A percentile compares a stretch with the other conserved stretches of the same genome.
Conservation (phyloP, 2,113 vertebrate genomes). For the Notiomystis cincta region DNA sequence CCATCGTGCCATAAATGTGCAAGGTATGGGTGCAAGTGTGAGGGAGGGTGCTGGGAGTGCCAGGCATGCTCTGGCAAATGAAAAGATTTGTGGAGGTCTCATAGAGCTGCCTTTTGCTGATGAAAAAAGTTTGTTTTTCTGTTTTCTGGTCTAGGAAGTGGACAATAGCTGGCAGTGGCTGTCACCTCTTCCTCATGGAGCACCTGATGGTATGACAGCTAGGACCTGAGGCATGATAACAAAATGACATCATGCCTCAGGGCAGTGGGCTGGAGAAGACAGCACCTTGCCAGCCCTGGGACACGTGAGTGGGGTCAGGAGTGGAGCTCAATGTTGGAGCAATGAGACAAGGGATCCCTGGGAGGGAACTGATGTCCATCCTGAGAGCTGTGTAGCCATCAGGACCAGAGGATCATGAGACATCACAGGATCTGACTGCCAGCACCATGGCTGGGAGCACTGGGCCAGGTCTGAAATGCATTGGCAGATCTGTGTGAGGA, state of each 20-base stretch:
- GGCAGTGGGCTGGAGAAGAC: not conserved
- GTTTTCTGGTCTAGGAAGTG: not conserved
- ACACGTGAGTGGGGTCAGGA: rapidly evolving
- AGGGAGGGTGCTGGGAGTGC: not conserved
- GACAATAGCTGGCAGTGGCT: not conserved
- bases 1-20: not conserved
- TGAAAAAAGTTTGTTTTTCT: not conserved
- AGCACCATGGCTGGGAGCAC: rapidly evolving
- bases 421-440: rapidly evolving
- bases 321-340: not conserved
- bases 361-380: not conserved
- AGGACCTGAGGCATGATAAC: not conserved
- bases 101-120: not conserved
- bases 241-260: rapidly evolving
- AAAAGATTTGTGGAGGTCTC: not conserved
- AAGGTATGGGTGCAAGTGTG: rapidly evolving
- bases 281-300: not conserved
- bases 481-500: not conserved
- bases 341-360: not conserved
- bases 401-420: not conserved
- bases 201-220: not conserved
- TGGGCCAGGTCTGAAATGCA: not conserved
- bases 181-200: not conserved
- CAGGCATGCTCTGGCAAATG: not conserved
- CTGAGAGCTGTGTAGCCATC: not conserved